Base-by-base conservation (phyloP, 2,888 invertebrate species). In the Acanthosoma haemorrhoidale region DNA sequence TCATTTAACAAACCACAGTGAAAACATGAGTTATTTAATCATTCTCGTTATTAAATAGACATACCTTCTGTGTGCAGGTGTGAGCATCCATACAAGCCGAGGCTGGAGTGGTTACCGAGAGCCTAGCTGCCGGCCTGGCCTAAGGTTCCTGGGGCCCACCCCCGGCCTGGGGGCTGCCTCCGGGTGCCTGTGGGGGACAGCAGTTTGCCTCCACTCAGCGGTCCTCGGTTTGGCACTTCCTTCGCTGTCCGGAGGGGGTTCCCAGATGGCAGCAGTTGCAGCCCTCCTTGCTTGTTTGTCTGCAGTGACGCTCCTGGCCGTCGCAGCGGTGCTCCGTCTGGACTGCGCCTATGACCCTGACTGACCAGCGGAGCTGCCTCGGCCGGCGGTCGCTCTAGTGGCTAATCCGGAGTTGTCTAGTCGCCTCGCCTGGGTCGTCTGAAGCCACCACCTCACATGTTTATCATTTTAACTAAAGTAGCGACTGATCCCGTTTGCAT, bases 391-490 rank as follows among this genome's bases (percentile, higher is more conserved):
- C 68, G 79, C 79, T 61, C 78, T 80, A 4, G 75, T 77, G 25
- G 76, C 76, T 5, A 63, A 70, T 1, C 69, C 70, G 8, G 72
- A 73, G 25, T 66, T 71, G 18, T 64, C 72, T 36, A 73, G 69
- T 9, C 43, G 71, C 6, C 59, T 86, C 6, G 86, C 85, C 29
- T 86, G 86, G 86, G 81, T 85, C 71, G 84, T 84, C 77, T 86
- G 83, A 82, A n/a, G n/a, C n/a, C n/a, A n/a, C n/a, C n/a, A n/a
- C n/a, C n/a, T n/a, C n/a, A n/a, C n/a, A n/a, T n/a, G n/a, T n/a
- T n/a, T n/a, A n/a, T n/a, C n/a, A n/a, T n/a, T n/a, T n/a, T n/a
- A n/a, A n/a, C n/a, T n/a, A n/a, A n/a, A n/a, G n/a, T n/a, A n/a
- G n/a, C n/a, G n/a, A n/a, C n/a, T n/a, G n/a, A n/a, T n/a, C n/a